Evolutionary conservation across 2,888 invertebrate genomes (phyloP), one percentile per base, ranked within the genome.

Genomic region (Fissipunctia ypsillon): DNA sequence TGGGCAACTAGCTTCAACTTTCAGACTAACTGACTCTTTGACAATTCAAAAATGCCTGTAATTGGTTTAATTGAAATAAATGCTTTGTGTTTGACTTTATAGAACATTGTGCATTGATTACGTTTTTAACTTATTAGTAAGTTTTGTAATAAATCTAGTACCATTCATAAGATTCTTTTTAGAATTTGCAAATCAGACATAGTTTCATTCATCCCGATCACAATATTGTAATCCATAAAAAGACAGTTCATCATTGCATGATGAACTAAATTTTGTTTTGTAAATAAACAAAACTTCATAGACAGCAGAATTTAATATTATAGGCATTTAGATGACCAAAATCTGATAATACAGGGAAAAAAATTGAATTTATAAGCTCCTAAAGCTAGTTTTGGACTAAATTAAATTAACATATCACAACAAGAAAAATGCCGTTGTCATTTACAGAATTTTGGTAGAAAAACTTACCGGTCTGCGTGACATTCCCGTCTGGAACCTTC

Each of bases 401-500:
- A 48, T 43, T 28, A 14, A 25, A 73, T 41, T 35, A 72, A 14
- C 22, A 7, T 45, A 31, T 1, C 9, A 43, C 63, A 73, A 73
- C 50, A 60, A 57, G 28, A 63, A 63, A n/a, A 54, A 76, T 48
- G 22, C 45, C 0, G 5, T 3, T 1, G 14, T 9, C 4, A 14
- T 16, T 25, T 28, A 4, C 0, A 38, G 19, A 64, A 50, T 43
- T 60, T 73, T 60, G 1, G n/a, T 7, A 16, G 0, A 41, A 70
- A 76, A 72, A 65, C 89, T 73, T 83, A 96, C 96, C 96, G 79
- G 93, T 95, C 88, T 96, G 97, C 0, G 97, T 97, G 66, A 97
- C 96, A 91, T 97, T 98, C 80, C 97, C 97, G 90, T 98, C 98
- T 5, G 97, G 97, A 82, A 97, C 97, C 92, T 98, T 98, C 50